phyloP scores from a whole-genome alignment of 1,140 invertebrate species.

The Oryzaephilus surinamensis region DNA sequence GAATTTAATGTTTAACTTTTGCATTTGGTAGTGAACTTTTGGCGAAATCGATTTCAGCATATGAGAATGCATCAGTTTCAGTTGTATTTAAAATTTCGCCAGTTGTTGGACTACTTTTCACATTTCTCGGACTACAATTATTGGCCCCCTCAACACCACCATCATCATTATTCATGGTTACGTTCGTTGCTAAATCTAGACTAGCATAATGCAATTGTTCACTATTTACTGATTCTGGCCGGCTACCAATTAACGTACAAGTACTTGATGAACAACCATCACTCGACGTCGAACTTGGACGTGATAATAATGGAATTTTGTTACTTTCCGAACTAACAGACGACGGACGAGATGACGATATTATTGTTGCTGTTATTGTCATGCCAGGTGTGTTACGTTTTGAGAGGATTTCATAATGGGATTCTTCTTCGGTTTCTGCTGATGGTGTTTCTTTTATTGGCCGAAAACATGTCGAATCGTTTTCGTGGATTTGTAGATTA shows the following conservation, averaged over 20 bases:
- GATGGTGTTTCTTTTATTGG: conserved; percentile 22
- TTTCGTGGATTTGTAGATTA: too few relatives aligned
- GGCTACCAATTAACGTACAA: conserved; percentile 32
- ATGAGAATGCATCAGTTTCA: conserved; percentile 38
- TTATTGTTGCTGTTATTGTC: not conserved
- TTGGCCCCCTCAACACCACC: conserved; percentile 7
- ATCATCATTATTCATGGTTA: conserved; percentile 10
- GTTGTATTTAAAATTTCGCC: conserved; percentile 28
- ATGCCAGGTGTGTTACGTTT: conserved; percentile 1
- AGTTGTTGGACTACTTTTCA: conserved; percentile 7
- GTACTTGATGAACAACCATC: conserved; percentile 30
- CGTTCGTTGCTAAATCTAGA: conserved; percentile 42
- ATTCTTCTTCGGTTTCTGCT: conserved; percentile 6
- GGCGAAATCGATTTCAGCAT: conserved; percentile 63
- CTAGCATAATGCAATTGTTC: conserved; percentile 53
- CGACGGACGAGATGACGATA: not conserved
- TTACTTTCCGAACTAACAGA: too few relatives aligned
- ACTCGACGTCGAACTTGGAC: conserved; percentile 33
- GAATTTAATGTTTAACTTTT: conserved; percentile 23
- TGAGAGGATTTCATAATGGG: not conserved
- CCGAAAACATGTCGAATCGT: conserved; percentile 12
- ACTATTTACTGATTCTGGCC: conserved; percentile 37
- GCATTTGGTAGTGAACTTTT: conserved; percentile 43
- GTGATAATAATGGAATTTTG: too few relatives aligned
- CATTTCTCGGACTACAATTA: conserved; percentile 15